phyloP scores from a whole-genome alignment of 2,888 invertebrate species.

The Macrosiphum euphorbiae region DNA sequence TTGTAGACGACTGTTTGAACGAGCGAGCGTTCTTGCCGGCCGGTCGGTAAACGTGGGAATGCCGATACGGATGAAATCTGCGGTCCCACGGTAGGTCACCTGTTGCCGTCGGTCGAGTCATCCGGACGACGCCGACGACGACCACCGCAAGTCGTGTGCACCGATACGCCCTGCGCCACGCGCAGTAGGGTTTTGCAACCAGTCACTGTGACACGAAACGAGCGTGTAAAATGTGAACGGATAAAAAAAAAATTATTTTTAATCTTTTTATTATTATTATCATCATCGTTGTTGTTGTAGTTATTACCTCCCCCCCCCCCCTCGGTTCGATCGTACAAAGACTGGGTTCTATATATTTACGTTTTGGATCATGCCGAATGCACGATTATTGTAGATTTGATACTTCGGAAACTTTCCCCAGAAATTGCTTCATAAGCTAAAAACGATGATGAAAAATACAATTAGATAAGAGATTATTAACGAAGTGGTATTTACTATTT shows the following conservation, averaged over 20 bases:
- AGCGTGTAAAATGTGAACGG: constrained; percentile 28
- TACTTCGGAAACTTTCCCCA: neutral
- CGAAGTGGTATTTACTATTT: neutral
- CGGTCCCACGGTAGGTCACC: constrained; percentile 64
- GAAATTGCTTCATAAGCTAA: neutral
- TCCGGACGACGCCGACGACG: constrained; percentile 29
- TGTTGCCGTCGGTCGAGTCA: constrained; percentile 58
- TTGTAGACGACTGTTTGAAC: neutral
- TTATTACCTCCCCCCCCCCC: neutral
- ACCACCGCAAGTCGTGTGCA: constrained; percentile 62
- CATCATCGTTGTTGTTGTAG: neutral
- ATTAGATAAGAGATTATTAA: neutral
- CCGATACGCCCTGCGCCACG: constrained; percentile 49
- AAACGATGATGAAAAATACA: neutral
- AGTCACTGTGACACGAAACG: constrained; percentile 60
- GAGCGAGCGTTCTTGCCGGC: constrained; percentile 5
- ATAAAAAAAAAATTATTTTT: constrained; percentile 19
- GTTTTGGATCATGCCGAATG: neutral
- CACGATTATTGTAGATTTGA: constrained; percentile 29
- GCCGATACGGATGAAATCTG: constrained; percentile 61
- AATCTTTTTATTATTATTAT: constrained; percentile 19
- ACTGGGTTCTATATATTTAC: neutral
- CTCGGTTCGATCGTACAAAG: neutral
- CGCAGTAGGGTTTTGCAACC: constrained; percentile 45
- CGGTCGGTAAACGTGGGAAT: constrained; percentile 57